Evolutionary conservation across 37 sponge, comb jelly and placozoan species (phyloP), one percentile per base, ranked within the genome.

Genomic region (Dysidea cf. avara): DNA sequence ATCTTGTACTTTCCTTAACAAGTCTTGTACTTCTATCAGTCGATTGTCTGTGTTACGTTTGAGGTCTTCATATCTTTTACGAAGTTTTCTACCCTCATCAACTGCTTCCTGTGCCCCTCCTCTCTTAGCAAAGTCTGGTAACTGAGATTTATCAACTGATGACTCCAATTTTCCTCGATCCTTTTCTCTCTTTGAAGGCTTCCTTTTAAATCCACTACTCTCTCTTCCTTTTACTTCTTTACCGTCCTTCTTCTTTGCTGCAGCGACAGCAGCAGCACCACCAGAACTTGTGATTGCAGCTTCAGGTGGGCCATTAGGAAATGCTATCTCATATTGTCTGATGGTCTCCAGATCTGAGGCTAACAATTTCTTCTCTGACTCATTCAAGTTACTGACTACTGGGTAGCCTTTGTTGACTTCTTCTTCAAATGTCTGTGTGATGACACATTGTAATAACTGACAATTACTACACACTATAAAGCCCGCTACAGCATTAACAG

Each of bases 71-170:
- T 72, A 87, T 6, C 88, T 53, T 35, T 31, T 48, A 3, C 82
- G 52, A 52, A 87, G 58, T 26, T 87, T 66, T 59, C 74, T 78
- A 25, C 77, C 83, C 7, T 65, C 72, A 26, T 71, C 78, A 0
- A 87, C 47, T 0, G 77, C 83, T 47, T 82, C 88, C 12, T 51
- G 33, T 18, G 83, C 88, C 21, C 88, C 88, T 30, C 83, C 79
- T 29, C 88, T 46, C 61, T 66, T 43, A 54, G 82, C 39, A 72
- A 85, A 87, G 24, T 68, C 81, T 39, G 85, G 77, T 0, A 53
- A 34, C 3, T 9, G 40, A 26, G n/a, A 28, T 0, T 55, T 39
- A 26, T 33, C 31, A 24, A 52, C 51, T 11, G 74, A 73, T 20
- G 61, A 60, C 43, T 65, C 33, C 53, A 25, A 6, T 9, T 21